phyloP scores from a whole-genome alignment of 2,113 vertebrate genomes.

The Scartelaos histophorus region DNA sequence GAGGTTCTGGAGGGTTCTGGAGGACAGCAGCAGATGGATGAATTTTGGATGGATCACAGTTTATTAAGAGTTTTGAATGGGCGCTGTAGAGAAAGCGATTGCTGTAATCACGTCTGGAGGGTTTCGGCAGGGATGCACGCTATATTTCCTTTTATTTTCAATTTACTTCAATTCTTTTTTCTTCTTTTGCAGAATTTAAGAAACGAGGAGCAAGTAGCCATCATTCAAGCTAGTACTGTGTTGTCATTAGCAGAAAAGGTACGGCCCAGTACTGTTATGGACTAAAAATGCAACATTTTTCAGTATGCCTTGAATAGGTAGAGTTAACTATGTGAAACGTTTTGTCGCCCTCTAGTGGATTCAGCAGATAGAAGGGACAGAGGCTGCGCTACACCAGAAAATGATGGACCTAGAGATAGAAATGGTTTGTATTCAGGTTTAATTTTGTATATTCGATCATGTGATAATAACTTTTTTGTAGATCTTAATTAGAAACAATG shows the following conservation, averaged over 20 bases:
- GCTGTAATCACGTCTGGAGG: too few relatives aligned
- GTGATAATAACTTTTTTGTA: not conserved
- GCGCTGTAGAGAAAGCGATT: too few relatives aligned
- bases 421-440: conserved; percentile 81
- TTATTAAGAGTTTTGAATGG: too few relatives aligned
- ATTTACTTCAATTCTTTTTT: not conserved
- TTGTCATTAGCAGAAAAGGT: conserved; percentile 98
- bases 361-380: conserved; percentile 97
- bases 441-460: not conserved
- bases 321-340: not conserved
- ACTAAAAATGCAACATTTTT: not conserved
- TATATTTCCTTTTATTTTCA: not conserved
- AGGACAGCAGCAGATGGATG: too few relatives aligned
- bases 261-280: conserved; percentile 6
- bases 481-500: too few relatives aligned
- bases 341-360: conserved; percentile 86
- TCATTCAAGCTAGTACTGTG: conserved; percentile 98
- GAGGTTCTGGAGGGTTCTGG: too few relatives aligned
- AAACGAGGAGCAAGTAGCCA: conserved; percentile 98
- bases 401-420: conserved; percentile 98
- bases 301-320: not conserved
- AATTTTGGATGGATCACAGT: too few relatives aligned
- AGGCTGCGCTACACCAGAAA: conserved; percentile 96
- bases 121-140: too few relatives aligned
- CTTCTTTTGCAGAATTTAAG: conserved; percentile 86